Conservation (phyloP, 2,113 vertebrate species). For the Butastur rufipennis region DNA sequence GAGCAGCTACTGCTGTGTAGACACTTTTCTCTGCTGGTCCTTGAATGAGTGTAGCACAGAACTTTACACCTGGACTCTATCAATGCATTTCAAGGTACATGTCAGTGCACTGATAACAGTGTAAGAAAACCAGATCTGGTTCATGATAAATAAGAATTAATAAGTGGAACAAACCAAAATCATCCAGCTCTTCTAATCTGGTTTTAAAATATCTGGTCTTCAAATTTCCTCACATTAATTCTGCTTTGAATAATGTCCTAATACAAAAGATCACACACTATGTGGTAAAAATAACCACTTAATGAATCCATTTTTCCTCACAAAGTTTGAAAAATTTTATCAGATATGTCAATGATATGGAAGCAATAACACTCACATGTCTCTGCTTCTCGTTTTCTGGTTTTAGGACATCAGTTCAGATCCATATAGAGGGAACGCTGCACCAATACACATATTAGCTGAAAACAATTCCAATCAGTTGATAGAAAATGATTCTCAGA, state of each 20-base stretch:
- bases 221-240: not conserved
- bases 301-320: not conserved
- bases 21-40: not conserved
- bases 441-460: not conserved
- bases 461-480: not conserved
- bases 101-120: not conserved
- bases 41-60: not conserved
- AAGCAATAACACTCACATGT: not conserved
- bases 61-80: not conserved
- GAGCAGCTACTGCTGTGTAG: not conserved
- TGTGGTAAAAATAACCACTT: not conserved
- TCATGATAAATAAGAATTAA: not conserved
- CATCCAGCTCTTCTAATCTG: not conserved
- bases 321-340: not conserved
- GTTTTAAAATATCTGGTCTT: not conserved
- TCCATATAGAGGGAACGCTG: not conserved
- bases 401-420: not conserved
- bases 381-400: not conserved
- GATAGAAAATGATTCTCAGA: not conserved
- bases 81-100: not conserved
- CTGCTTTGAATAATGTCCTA: not conserved
- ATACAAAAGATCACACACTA: not conserved
- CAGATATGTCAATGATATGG: not conserved
- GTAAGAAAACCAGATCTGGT: not conserved
- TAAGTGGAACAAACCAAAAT: not conserved